These are phyloP conservation scores for Drosophila acutilabella DNA, from an alignment of 2,888 invertebrate species.

Conservation along the genomic window DNA sequence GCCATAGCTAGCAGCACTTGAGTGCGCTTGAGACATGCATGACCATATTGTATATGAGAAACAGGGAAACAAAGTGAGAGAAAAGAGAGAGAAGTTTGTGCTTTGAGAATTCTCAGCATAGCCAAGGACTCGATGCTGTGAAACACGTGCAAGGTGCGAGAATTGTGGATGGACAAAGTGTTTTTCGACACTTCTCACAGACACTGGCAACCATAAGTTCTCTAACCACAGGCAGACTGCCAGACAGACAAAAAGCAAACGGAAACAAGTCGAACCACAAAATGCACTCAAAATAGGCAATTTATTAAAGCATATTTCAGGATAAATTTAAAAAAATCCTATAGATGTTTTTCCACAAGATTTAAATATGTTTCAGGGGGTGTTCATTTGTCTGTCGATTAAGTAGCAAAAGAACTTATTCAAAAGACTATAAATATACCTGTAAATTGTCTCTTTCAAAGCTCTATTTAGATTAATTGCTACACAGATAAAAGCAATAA, in stretches of 20 bases:
- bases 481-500: no score
- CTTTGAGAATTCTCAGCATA: neutral
- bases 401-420: no score
- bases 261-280: neutral
- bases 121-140: neutral
- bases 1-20: slow-evolving; percentile 69
- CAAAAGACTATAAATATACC: no score
- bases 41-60: slow-evolving; percentile 1
- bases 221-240: slow-evolving; percentile 6
- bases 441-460: no score
- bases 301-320: neutral
- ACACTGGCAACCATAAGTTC: slow-evolving; percentile 24
- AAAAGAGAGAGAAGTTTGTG: neutral
- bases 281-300: slow-evolving; percentile 2
- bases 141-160: slow-evolving; percentile 17
- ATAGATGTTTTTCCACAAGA: no score
- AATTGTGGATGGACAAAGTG: slow-evolving; percentile 55
- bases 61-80: slow-evolving; percentile 3
- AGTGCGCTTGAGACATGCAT: slow-evolving; percentile 68
- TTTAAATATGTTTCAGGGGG: no score
- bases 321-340: neutral
- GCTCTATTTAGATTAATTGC: no score
- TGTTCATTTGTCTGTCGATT: no score
- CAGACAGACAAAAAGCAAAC: neutral
- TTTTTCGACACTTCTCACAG: slow-evolving; percentile 55